phyloP scores from a whole-genome alignment of 2,888 invertebrate species.

The Netelia fuscicornis region DNA sequence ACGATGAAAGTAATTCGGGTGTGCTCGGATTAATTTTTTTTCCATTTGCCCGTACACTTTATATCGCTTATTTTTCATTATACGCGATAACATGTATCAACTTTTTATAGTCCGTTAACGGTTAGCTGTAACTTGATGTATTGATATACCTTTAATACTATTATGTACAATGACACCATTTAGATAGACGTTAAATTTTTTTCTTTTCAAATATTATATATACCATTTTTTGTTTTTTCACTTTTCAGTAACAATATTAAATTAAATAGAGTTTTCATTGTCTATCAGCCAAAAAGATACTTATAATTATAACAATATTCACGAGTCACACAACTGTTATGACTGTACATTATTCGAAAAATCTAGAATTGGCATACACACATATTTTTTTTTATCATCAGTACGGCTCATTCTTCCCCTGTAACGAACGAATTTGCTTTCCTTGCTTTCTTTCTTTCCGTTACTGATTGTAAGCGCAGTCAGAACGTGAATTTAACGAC shows the following conservation, averaged over 20 bases:
- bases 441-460: not conserved
- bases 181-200: constrained; percentile 78
- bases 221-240: constrained; percentile 44
- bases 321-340: constrained; percentile 73
- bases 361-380: constrained; percentile 76
- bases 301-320: constrained; percentile 71
- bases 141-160: constrained; percentile 72
- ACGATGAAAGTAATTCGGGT: constrained; percentile 27
- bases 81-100: constrained; percentile 45
- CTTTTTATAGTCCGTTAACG: constrained; percentile 60
- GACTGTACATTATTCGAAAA: constrained; percentile 79
- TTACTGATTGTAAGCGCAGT: not conserved
- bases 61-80: constrained; percentile 28
- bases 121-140: constrained; percentile 61
- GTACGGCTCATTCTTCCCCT: constrained; percentile 34
- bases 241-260: constrained; percentile 78
- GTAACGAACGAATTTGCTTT: constrained; percentile 35
- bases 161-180: constrained; percentile 84
- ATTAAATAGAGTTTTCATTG: constrained; percentile 80
- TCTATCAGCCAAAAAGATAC: constrained; percentile 72
- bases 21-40: constrained; percentile 29
- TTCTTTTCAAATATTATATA: constrained; percentile 64
- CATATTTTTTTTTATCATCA: constrained; percentile 51
- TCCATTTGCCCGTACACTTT: constrained; percentile 40
- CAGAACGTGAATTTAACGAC: not conserved